Base-by-base conservation (phyloP, 92 coral and sea anemone species). In the Meandrina meandrites region DNA sequence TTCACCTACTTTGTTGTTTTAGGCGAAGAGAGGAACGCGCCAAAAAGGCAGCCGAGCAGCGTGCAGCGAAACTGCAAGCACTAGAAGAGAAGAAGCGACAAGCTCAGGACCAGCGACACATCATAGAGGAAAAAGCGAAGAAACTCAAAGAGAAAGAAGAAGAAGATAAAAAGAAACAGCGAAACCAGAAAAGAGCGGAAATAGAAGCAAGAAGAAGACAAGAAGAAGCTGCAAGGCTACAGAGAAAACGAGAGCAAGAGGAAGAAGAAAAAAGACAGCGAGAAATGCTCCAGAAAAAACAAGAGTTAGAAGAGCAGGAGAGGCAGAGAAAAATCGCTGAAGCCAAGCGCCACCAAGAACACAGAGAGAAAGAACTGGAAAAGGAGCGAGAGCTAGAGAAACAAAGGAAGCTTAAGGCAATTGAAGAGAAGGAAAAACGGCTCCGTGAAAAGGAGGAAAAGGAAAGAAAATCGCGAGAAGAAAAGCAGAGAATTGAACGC, bases 11-110 rank as follows among this genome's bases (percentile, higher is more conserved):
- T 16, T 50, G 34, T 70, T 17, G 48, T 48, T 87, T 48, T 50
- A 97, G 99, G 84, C 93, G 83, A 88, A 91, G 99, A 48, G 96
- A 97, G 53, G 98, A 97, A 60, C 93, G 91, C 58, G 94, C 94
- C 64, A 93, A 92, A 73, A 89, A 92, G 34, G 99, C 90, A 13
- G 99, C 99, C 1, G 98, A 94, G 17, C 81, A 91, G 81, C 91
- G 98, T 34, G 99, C 97, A 2, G 98, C 95, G 6, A 89, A 89
- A 78, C 93, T 87, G 36, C 93, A 93, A 35, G 92, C 85, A 70
- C 87, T 93, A 62, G 87, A 82, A 76, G 97, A 93, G 78, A 92
- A 90, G 86, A 93, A 93, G 75, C 94, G 96, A 30, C 96, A 93
- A 67, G 80, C 92, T 83, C 93, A 95, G 47, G 96, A 95, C 47